These are phyloP conservation scores for Microcaecilia unicolor DNA, from an alignment of 2,797 vertebrate genomes.

Conservation along the genomic window DNA sequence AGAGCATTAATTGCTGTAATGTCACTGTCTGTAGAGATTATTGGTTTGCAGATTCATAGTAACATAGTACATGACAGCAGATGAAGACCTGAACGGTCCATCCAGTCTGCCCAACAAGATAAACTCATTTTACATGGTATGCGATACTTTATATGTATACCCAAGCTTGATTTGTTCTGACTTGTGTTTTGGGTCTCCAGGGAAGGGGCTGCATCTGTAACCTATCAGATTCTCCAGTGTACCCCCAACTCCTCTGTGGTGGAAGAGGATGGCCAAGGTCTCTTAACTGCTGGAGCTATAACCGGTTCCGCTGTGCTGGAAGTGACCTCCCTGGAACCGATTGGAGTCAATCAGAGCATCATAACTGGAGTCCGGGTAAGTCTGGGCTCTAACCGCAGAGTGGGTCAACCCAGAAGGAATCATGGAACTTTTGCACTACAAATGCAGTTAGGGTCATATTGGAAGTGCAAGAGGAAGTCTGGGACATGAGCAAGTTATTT, in stretches of 20 bases:
- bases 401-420: neutral
- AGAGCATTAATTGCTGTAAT: no score
- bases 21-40: no score
- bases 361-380: constrained; percentile 50
- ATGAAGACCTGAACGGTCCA: no score
- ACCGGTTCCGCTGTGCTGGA: constrained; percentile 49
- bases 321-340: constrained; percentile 48
- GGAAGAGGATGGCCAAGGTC: constrained; percentile 30
- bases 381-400: no score
- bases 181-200: constrained; percentile 24
- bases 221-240: constrained; percentile 36
- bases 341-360: constrained; percentile 52
- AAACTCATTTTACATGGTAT: no score
- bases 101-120: no score
- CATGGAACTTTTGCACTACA: neutral
- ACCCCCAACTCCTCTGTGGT: constrained; percentile 46
- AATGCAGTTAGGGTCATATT: neutral
- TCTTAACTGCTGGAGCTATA: constrained; percentile 44
- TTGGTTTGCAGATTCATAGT: no score
- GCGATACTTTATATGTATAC: no score
- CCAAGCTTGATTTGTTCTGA: no score
- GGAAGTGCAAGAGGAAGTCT: neutral
- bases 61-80: no score
- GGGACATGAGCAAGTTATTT: neutral
- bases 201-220: constrained; percentile 41